Evolutionary conservation across 2,888 invertebrate species (phyloP).

Genomic region (Orchestes rusci): DNA sequence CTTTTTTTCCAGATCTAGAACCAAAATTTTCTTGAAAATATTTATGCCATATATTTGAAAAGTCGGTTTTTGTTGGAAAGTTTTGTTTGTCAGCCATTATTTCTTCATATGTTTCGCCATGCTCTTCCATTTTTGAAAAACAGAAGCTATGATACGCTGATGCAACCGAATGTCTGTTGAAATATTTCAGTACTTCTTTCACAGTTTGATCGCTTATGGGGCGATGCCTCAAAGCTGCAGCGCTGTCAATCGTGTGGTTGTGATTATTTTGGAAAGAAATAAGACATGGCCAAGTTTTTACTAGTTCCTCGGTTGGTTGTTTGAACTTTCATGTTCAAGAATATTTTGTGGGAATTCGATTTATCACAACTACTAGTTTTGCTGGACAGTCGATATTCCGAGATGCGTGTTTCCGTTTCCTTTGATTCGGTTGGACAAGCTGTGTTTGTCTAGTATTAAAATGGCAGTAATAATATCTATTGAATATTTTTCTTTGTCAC

Average conservation of each 20-base stretch:
- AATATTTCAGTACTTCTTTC: slow-evolving; percentile 17
- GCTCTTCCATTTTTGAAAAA: slow-evolving; percentile 23
- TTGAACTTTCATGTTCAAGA: background rate
- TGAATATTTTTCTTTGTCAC: background rate
- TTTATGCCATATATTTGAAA: slow-evolving; percentile 21
- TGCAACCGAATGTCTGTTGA: slow-evolving; percentile 21
- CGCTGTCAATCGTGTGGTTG: background rate
- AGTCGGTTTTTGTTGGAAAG: slow-evolving; percentile 19
- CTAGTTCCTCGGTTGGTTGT: background rate
- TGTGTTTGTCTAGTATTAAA: slow-evolving; percentile 1
- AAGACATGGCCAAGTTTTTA: background rate
- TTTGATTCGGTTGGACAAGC: background rate
- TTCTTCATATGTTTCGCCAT: slow-evolving; percentile 20
- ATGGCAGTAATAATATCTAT: slow-evolving; percentile 4
- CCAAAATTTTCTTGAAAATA: slow-evolving; percentile 22
- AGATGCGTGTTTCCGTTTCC: background rate
- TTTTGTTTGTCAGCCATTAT: slow-evolving; percentile 16
- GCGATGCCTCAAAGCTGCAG: slow-evolving; percentile 8
- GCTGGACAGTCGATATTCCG: background rate
- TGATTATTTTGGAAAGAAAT: background rate
- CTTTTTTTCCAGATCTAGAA: slow-evolving; percentile 17
- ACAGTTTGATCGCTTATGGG: slow-evolving; percentile 10
- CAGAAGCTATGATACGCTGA: slow-evolving; percentile 22
- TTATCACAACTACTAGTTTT: background rate
- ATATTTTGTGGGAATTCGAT: background rate